These are phyloP conservation scores for Aplodontia rufa DNA, from an alignment of 2,113 vertebrate genomes.

Conservation along the genomic window DNA sequence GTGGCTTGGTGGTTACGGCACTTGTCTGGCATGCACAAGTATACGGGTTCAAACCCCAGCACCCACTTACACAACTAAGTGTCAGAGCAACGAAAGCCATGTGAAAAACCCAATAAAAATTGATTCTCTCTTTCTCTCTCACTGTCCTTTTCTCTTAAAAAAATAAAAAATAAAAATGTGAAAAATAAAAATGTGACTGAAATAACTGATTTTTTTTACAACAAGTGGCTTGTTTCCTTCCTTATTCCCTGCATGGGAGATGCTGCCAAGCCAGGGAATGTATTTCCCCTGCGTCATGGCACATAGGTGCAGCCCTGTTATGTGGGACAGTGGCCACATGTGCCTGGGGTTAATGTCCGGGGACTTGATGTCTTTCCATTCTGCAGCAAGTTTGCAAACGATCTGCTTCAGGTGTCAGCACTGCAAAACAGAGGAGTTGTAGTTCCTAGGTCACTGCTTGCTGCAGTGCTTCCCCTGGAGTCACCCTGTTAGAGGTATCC, in stretches of 20 bases:
- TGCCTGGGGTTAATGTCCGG: not conserved
- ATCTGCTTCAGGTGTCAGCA: not conserved
- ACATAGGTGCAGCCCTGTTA: rapidly evolving
- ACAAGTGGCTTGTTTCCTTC: not conserved
- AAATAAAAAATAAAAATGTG: too few species aligned
- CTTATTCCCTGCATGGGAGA: not conserved
- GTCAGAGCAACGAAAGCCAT: too few species aligned
- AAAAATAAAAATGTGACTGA: too few species aligned
- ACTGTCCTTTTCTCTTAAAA: too few species aligned
- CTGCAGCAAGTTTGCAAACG: not conserved
- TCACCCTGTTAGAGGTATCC: not conserved
- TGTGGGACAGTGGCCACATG: rapidly evolving
- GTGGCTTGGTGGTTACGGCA: too few species aligned
- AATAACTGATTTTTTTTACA: not conserved
- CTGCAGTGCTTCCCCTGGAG: not conserved
- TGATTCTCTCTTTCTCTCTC: too few species aligned
- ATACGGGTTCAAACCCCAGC: too few species aligned
- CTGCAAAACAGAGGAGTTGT: not conserved
- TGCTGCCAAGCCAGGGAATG: not conserved
- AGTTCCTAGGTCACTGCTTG: not conserved
- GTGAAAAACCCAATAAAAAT: too few species aligned
- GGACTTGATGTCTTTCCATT: not conserved
- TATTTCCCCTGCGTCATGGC: not conserved
- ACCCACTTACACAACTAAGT: too few species aligned
- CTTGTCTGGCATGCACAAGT: too few species aligned